These are phyloP conservation scores for Onthophagus taurus DNA, from an alignment of 1,140 invertebrate genomes.

Conservation along the genomic window DNA sequence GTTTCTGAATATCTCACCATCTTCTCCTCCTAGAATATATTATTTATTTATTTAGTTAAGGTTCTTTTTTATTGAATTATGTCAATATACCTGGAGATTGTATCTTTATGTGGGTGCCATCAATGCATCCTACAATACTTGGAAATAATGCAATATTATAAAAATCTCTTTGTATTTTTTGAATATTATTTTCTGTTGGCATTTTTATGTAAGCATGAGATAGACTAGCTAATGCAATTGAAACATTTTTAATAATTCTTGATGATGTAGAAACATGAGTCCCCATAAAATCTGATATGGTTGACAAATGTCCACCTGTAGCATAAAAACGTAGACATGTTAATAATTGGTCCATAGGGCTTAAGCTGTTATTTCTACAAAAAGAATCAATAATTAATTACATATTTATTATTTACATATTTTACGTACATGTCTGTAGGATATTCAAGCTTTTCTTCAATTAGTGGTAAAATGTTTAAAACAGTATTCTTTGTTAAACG, in stretches of 20 bases:
- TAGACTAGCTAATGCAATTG: slow-evolving; percentile 22
- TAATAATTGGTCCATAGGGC: slow-evolving; percentile 20
- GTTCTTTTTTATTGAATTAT: not conserved
- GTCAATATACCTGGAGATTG: slow-evolving; percentile 28
- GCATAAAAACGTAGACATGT: slow-evolving; percentile 27
- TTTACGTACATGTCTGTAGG: no score
- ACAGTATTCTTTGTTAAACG: no score
- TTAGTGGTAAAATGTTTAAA: no score
- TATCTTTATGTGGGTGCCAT: slow-evolving; percentile 34
- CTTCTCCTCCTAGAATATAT: not conserved
- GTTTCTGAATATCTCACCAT: slow-evolving; percentile 2
- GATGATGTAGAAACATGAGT: slow-evolving; percentile 22
- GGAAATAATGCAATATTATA: slow-evolving; percentile 33
- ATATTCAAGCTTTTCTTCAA: no score
- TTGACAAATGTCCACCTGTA: slow-evolving; percentile 22
- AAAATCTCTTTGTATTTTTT: slow-evolving; percentile 24
- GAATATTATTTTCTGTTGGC: slow-evolving; percentile 22
- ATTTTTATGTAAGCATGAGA: slow-evolving; percentile 8
- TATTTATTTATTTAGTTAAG: slow-evolving; percentile 1
- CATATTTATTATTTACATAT: no score
- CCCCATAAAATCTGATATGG: slow-evolving; percentile 26
- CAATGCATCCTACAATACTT: slow-evolving; percentile 35
- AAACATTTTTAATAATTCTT: slow-evolving; percentile 22
- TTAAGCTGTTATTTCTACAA: slow-evolving; percentile 10
- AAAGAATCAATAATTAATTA: no score